These are phyloP conservation scores for Promerops cafer DNA, from an alignment of 2,113 vertebrate genomes.

Conservation along the genomic window DNA sequence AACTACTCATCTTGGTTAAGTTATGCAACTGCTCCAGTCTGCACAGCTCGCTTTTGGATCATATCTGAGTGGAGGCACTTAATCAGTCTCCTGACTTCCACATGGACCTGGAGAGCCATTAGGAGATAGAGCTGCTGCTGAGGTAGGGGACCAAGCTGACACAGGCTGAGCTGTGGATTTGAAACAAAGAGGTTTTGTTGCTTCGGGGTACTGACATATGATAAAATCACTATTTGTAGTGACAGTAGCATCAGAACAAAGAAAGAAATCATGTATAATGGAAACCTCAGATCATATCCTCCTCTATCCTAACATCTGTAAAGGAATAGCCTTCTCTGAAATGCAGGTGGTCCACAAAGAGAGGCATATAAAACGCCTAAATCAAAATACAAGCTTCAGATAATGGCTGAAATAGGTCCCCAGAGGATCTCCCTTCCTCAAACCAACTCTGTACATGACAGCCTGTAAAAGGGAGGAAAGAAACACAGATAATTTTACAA, in stretches of 20 bases:
- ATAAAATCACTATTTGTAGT: background rate
- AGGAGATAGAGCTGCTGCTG: background rate
- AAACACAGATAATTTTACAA: background rate
- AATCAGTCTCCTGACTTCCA: background rate
- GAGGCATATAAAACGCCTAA: background rate
- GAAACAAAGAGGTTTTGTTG: background rate
- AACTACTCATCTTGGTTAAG: background rate
- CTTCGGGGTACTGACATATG: background rate
- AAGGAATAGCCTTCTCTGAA: background rate
- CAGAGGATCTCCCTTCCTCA: background rate
- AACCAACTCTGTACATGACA: background rate
- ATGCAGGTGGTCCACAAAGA: background rate
- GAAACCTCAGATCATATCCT: background rate
- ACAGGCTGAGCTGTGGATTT: background rate
- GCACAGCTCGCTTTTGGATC: background rate
- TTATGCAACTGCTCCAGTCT: background rate
- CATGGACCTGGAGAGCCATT: background rate
- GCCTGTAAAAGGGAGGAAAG: background rate
- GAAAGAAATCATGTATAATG: background rate
- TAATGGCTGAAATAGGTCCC: background rate
- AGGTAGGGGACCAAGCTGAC: background rate
- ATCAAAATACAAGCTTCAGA: background rate
- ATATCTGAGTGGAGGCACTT: background rate
- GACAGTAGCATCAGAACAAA: background rate
- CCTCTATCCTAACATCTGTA: background rate